These are phyloP conservation scores for Platycnemis pennipes DNA, from an alignment of 2,888 invertebrate species.

Conservation along the genomic window DNA sequence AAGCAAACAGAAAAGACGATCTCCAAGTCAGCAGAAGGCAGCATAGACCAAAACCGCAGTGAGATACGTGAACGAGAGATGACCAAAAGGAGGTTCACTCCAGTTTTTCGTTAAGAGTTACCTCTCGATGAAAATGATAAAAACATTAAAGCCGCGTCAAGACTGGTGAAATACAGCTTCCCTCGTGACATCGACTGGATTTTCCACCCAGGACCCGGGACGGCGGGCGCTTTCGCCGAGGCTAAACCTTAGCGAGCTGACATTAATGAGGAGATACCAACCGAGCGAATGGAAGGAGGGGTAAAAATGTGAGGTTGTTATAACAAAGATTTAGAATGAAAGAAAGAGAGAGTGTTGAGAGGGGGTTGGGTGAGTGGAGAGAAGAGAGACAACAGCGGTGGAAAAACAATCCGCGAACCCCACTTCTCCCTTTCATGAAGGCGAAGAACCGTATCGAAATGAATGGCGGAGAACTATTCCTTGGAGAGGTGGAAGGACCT, in stretches of 20 bases:
- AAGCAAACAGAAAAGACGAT: too few species aligned
- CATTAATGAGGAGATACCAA: background rate
- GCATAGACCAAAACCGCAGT: too few species aligned
- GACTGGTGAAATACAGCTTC: background rate
- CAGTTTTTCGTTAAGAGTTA: background rate
- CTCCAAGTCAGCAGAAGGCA: too few species aligned
- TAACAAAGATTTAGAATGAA: background rate
- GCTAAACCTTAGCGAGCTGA: background rate
- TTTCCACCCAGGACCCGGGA: background rate
- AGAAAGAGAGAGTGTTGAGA: background rate
- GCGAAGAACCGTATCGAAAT: background rate
- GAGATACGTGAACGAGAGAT: too few species aligned
- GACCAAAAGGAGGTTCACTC: background rate
- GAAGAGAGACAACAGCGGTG: background rate
- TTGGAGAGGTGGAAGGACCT: background rate
- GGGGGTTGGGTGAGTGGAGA: background rate
- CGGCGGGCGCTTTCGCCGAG: background rate
- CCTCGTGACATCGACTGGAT: background rate
- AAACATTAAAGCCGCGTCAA: background rate
- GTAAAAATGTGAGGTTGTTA: background rate
- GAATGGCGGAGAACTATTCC: background rate
- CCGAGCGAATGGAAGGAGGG: background rate
- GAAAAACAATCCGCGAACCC: background rate
- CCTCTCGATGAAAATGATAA: background rate
- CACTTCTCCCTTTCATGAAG: background rate